Evolutionary conservation across 1,140 invertebrate species (phyloP).

Genomic region (Bombus difficillimus): DNA sequence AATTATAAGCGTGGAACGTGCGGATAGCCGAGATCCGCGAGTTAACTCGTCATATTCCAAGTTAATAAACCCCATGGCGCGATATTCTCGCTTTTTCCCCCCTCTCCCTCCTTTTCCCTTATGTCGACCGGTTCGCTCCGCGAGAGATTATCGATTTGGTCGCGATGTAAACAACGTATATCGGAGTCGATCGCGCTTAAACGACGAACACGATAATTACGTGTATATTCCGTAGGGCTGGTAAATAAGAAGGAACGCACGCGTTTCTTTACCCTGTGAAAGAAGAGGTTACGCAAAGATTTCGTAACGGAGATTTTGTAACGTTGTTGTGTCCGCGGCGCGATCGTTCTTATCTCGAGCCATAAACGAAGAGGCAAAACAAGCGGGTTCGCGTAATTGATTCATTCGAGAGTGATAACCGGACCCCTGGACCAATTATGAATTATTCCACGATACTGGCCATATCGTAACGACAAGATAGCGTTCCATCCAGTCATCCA

Average conservation of each 20-base stretch:
- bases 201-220: conserved; percentile 24
- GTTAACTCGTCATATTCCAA: conserved; percentile 32
- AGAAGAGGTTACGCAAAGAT: conserved; percentile 54
- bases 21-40: neutral
- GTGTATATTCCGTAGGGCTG: neutral
- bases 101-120: no score
- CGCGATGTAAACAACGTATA: conserved; percentile 27
- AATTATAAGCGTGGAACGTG: neutral
- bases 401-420: conserved; percentile 53
- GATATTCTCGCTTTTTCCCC: neutral
- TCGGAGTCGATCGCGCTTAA: no score
- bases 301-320: conserved; percentile 70
- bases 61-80: conserved; percentile 18
- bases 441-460: conserved; percentile 27
- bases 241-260: conserved; percentile 6
- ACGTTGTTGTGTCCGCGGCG: conserved; percentile 51
- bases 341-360: conserved; percentile 42
- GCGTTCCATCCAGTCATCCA: neutral
- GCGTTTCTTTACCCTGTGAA: no score
- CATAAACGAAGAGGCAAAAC: conserved; percentile 40
- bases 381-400: conserved; percentile 55
- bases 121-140: conserved; percentile 1
- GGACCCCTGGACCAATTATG: conserved; percentile 48
- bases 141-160: conserved; percentile 15
- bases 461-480: conserved; percentile 24